A percentile compares a stretch with the other conserved stretches of the same genome.
Conservation (phyloP, 2,113 vertebrate genomes). For the Micronycteris hirsuta region DNA sequence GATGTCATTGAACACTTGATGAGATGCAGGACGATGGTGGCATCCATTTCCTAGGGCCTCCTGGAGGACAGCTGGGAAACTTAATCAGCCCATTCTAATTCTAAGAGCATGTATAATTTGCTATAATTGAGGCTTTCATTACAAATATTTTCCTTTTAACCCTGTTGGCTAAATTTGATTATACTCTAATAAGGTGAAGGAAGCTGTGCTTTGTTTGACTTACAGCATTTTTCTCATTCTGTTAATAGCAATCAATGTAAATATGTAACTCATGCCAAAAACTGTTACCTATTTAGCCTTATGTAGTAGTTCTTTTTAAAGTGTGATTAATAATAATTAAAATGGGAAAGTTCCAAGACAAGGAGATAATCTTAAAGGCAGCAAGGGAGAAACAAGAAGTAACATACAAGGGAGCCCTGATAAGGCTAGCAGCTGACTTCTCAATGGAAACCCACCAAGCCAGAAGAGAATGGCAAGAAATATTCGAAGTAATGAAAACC, state of each 20-base stretch:
- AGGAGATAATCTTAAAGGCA: too few relatives aligned
- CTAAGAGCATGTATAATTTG: not conserved
- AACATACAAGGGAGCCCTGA: too few relatives aligned
- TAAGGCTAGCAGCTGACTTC: too few relatives aligned
- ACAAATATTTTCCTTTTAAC: not conserved
- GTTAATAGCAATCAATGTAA: not conserved
- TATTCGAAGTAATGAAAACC: too few relatives aligned
- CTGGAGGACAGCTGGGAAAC: not conserved
- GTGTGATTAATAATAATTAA: too few relatives aligned
- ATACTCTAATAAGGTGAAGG: not conserved
- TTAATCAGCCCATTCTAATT: not conserved
- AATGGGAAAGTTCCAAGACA: too few relatives aligned
- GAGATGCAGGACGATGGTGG: not conserved
- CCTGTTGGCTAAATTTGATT: not conserved
- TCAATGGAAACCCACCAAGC: too few relatives aligned
- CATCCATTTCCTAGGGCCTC: not conserved
- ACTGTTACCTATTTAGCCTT: not conserved
- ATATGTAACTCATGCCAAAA: not conserved
- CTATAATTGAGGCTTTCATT: not conserved
- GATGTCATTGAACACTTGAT: not conserved
- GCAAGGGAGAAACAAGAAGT: too few relatives aligned
- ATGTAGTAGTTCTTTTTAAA: slow-evolving; percentile 1
- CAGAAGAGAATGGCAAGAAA: too few relatives aligned
- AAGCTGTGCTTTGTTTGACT: not conserved
- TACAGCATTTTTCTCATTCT: slow-evolving; percentile 20